Evolutionary conservation across 1,140 invertebrate species (phyloP).

Genomic region (Drosophila santomea): DNA sequence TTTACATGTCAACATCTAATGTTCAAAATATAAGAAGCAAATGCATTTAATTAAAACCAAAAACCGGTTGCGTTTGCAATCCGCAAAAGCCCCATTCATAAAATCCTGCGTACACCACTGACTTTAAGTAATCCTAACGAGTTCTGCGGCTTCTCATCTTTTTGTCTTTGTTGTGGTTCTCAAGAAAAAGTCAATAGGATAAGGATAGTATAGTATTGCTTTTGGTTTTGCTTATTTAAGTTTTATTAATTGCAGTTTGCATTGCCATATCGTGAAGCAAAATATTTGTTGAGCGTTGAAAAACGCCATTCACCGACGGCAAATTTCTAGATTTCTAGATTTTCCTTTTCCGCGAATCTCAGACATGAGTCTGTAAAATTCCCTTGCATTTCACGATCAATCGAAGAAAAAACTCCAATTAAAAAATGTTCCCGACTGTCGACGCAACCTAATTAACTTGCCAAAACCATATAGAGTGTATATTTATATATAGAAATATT

Average conservation of each 20-base stretch:
- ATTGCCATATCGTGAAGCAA: conserved; percentile 19
- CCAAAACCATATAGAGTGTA: conserved; percentile 14
- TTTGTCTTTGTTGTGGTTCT: conserved; percentile 7
- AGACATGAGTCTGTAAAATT: no score
- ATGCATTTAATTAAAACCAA: neutral
- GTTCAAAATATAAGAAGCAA: neutral
- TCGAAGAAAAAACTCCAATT: conserved; percentile 48
- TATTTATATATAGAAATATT: conserved; percentile 7
- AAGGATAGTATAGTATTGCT: neutral
- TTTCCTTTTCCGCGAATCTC: no score
- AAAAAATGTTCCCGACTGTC: conserved; percentile 39
- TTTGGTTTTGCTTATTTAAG: conserved; percentile 51
- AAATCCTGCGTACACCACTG: conserved; percentile 3
- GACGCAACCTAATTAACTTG: conserved; percentile 66
- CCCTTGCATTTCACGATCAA: conserved; percentile 25
- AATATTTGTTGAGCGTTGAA: conserved; percentile 33
- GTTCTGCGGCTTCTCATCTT: conserved; percentile 9
- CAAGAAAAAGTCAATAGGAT: conserved; percentile 1
- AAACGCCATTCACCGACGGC: conserved; percentile 58
- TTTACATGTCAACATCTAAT: neutral
- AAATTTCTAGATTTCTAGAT: conserved; percentile 14
- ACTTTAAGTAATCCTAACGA: conserved; percentile 18
- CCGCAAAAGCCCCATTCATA: neutral
- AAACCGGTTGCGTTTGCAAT: neutral
- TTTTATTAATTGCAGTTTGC: conserved; percentile 58